Evolutionary conservation across 2,113 vertebrate species (phyloP).

Genomic region (Xenopus tropicalis): DNA sequence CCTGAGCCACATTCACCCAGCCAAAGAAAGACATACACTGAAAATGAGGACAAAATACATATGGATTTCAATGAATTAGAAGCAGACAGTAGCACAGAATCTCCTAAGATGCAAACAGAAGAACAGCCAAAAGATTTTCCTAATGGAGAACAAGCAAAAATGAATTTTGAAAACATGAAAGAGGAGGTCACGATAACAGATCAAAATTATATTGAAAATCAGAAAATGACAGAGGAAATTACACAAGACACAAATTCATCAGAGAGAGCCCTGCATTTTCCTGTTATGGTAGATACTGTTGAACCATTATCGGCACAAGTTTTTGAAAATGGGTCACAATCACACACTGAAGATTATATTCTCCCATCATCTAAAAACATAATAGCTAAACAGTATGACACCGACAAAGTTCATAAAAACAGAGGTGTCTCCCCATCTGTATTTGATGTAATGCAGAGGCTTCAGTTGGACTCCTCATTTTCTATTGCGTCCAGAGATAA

Average conservation of each 20-base stretch:
- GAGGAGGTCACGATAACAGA: not conserved
- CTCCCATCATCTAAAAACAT: not conserved
- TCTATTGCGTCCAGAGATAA: not conserved
- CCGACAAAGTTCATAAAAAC: not conserved
- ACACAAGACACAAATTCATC: not conserved
- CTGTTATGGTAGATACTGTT: not conserved
- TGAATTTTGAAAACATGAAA: not conserved
- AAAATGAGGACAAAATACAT: not conserved
- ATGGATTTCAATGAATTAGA: not conserved
- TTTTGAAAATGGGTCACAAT: not conserved
- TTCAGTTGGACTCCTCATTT: conserved; percentile 22
- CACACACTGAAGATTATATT: not conserved
- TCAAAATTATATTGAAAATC: not conserved
- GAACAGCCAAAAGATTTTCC: not conserved
- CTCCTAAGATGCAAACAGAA: not conserved
- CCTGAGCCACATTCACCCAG: not conserved
- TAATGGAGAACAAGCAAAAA: not conserved
- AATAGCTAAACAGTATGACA: not conserved
- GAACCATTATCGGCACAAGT: not conserved
- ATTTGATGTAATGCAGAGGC: conserved; percentile 1
- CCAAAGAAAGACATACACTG: not conserved
- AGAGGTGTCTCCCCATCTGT: not conserved
- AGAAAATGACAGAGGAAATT: not conserved
- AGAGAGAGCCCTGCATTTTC: not conserved
- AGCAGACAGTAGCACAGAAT: no score